Base-by-base conservation (phyloP, 2,888 invertebrate genomes). In the Ischnura elegans region DNA sequence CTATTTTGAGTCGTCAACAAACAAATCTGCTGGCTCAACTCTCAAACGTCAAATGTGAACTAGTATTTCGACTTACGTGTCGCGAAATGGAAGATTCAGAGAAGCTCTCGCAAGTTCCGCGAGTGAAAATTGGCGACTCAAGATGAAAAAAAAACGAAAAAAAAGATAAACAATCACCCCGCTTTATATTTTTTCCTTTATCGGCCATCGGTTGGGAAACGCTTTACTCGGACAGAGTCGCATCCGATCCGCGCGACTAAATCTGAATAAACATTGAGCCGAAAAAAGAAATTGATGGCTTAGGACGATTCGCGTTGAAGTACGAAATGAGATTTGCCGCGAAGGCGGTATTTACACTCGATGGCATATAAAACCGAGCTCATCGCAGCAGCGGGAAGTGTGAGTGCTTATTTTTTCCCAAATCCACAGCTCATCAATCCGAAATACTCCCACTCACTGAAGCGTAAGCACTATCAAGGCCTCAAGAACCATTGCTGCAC, bases 341-440 rank as follows among this genome's bases (percentile, higher is more conserved):
- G 10, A 36, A 10, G 66, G 13, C 76, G 76, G 76, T 76, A 76
- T 76, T 76, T 76, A 76, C 36, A 76, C 29, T 29, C 76, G 36
- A 76, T 76, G 76, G 76, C 76, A 76, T 76, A 36, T 36, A 76
- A 76, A 76, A 76, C 76, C 76, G 76, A 76, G 76, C 76, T 36
- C 76, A 76, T 76, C 36, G 36, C 76, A 6, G 25, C 5, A 3
- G 25, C 51, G 25, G 76, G 36, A 66, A 29, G 13, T 47, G 13
- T 47, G 13, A 47, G 19, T 51, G 19, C 0, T 2, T 51, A 19
- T 51, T 36, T 76, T 76, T 76, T 76, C 36, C 76, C 76, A 36
- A 10, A 76, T 76, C 36, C 29, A n/a, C n/a, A 76, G 36, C 76
- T 76, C 76, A 76, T 76, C 76, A 76, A 76, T 76, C 76, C 25